phyloP scores from a whole-genome alignment of 2,113 vertebrate genomes.

The Ammodytes dubius region DNA sequence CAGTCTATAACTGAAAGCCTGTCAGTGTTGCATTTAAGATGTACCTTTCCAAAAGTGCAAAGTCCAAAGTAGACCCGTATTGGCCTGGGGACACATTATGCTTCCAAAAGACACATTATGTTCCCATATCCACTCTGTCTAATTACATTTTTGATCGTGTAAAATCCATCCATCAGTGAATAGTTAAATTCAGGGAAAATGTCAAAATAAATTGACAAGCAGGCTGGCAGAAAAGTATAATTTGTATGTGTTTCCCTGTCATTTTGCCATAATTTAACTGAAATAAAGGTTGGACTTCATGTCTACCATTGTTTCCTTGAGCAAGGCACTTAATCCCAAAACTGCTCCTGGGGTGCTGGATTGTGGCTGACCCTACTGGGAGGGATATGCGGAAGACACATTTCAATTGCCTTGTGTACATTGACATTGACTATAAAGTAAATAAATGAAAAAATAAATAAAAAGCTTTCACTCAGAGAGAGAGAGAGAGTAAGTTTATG shows the following conservation, averaged over 20 bases:
- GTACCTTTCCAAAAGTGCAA: constrained; percentile 51
- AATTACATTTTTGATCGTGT: constrained; percentile 41
- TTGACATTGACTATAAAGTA: too few species aligned
- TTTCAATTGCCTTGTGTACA: too few species aligned
- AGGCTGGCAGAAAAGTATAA: constrained; percentile 18
- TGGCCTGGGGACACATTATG: constrained; percentile 37
- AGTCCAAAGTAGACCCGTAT: constrained; percentile 43
- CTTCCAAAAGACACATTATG: constrained; percentile 33
- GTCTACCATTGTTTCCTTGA: too few species aligned
- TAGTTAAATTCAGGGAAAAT: constrained; percentile 31
- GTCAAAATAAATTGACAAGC: constrained; percentile 50
- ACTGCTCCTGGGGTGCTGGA: too few species aligned
- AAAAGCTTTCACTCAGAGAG: not conserved
- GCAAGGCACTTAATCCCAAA: too few species aligned
- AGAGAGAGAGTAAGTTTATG: not conserved
- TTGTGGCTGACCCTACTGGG: too few species aligned
- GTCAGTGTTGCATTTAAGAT: constrained; percentile 41
- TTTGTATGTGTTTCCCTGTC: constrained; percentile 13
- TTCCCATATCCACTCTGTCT: constrained; percentile 39
- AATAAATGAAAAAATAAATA: too few species aligned
- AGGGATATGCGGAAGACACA: too few species aligned
- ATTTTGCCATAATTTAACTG: not conserved
- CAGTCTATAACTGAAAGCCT: constrained; percentile 32
- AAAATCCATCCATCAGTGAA: constrained; percentile 45
- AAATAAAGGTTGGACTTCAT: not conserved